Evolutionary conservation across 1,140 invertebrate species (phyloP).

Genomic region (Zelostemma sp.): DNA sequence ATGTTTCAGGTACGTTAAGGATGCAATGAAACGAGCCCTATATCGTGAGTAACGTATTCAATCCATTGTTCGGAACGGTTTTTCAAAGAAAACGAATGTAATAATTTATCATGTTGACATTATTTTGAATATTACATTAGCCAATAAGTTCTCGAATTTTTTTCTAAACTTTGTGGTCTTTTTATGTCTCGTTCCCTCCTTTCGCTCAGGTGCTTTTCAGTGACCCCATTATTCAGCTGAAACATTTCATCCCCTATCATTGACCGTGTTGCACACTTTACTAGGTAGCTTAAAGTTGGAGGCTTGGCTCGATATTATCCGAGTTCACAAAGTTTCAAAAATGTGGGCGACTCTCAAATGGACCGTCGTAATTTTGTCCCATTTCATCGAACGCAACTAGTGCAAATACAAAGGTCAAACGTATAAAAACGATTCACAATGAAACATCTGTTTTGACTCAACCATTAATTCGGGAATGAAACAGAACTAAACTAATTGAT

Average conservation of each 20-base stretch:
- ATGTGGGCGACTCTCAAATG: constrained; percentile 26
- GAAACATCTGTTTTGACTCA: too few relatives aligned
- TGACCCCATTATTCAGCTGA: constrained; percentile 40
- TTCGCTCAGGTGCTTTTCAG: constrained; percentile 35
- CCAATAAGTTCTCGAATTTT: constrained; percentile 14
- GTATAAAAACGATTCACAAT: background rate
- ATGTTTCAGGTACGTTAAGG: constrained; percentile 27
- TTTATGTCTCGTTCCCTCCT: constrained; percentile 26
- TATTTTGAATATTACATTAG: background rate
- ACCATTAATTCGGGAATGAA: too few relatives aligned
- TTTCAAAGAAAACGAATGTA: constrained; percentile 1
- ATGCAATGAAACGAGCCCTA: too few relatives aligned
- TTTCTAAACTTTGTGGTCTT: constrained; percentile 20
- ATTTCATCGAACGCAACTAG: constrained; percentile 12
- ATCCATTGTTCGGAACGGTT: constrained; percentile 1
- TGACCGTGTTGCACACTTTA: constrained; percentile 45
- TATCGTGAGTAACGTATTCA: background rate
- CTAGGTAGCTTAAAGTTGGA: constrained; percentile 38
- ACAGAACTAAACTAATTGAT: too few relatives aligned
- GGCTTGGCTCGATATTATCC: constrained; percentile 30
- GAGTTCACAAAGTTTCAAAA: constrained; percentile 30
- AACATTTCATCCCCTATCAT: constrained; percentile 46
- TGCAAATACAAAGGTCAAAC: background rate
- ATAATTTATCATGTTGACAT: background rate
- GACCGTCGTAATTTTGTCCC: constrained; percentile 17